Evolutionary conservation across 2,797 vertebrate genomes (phyloP).

Genomic region (Staurois parvus): DNA sequence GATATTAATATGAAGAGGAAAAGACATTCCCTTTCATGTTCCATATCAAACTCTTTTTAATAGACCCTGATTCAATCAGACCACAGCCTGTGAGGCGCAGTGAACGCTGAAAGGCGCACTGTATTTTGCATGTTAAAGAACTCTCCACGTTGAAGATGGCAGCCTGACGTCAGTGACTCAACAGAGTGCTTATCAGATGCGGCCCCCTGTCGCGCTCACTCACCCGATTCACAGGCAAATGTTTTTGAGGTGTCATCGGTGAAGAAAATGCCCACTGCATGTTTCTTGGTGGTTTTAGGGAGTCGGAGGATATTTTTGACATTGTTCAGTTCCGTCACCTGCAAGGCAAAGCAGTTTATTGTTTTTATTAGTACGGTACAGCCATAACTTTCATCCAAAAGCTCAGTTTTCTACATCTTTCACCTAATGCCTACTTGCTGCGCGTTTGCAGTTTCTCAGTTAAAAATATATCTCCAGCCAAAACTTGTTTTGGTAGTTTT

Average conservation of each 20-base stretch:
- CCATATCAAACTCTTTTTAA: slow-evolving; percentile 27
- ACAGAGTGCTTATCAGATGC: not conserved
- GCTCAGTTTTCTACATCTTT: no score
- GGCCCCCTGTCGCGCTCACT: slow-evolving; percentile 43
- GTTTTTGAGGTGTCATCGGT: slow-evolving; percentile 80
- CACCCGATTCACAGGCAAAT: slow-evolving; percentile 85
- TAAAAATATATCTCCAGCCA: no score
- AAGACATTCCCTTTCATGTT: slow-evolving; percentile 16
- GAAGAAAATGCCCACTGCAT: slow-evolving; percentile 80
- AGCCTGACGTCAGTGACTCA: not conserved
- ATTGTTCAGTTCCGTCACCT: slow-evolving; percentile 84
- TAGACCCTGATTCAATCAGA: slow-evolving; percentile 19
- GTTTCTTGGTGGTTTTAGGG: slow-evolving; percentile 81
- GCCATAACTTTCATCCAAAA: no score
- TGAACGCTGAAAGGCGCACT: not conserved
- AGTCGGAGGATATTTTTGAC: slow-evolving; percentile 77
- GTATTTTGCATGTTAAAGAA: slow-evolving; percentile 21
- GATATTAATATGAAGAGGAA: slow-evolving; percentile 1
- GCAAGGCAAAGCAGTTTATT: slow-evolving; percentile 22
- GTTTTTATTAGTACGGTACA: no score
- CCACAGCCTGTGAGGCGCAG: not conserved
- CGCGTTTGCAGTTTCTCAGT: no score
- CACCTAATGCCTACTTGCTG: no score
- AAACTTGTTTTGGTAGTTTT: no score
- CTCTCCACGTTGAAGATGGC: not conserved